Conservation (phyloP, 2,797 vertebrate species). For the Potorous gilbertii region DNA sequence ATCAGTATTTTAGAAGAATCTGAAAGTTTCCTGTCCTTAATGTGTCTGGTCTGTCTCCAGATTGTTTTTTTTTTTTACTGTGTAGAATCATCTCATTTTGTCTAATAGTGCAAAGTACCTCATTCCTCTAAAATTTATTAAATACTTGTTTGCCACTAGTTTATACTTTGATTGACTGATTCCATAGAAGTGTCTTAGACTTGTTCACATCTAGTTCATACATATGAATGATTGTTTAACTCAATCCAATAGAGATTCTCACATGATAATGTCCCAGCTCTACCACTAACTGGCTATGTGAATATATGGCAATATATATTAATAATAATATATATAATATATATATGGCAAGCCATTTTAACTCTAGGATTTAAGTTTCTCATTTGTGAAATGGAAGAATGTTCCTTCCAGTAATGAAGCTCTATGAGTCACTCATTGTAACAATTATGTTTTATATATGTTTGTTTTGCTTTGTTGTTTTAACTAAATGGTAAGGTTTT, state of each 20-base stretch:
- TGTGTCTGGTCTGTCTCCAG: neutral
- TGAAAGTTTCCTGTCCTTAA: neutral
- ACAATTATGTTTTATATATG: neutral
- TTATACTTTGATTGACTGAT: neutral
- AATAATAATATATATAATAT: too few species aligned
- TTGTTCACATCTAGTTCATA: neutral
- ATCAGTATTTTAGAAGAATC: neutral
- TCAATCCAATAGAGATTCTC: neutral
- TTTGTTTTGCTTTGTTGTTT: neutral
- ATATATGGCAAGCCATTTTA: neutral
- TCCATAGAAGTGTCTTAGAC: neutral
- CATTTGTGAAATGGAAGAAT: neutral
- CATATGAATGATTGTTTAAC: neutral
- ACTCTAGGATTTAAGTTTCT: neutral
- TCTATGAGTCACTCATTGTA: neutral
- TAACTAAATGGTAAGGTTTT: neutral
- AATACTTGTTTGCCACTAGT: neutral
- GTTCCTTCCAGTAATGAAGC: neutral
- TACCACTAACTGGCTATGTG: neutral
- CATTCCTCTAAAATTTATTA: neutral
- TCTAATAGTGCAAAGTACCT: neutral
- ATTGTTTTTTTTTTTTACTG: neutral
- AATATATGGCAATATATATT: too few species aligned
- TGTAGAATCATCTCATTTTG: neutral
- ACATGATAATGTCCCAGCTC: neutral